Conservation (phyloP, 2,113 vertebrate species). For the Burhinus bistriatus region DNA sequence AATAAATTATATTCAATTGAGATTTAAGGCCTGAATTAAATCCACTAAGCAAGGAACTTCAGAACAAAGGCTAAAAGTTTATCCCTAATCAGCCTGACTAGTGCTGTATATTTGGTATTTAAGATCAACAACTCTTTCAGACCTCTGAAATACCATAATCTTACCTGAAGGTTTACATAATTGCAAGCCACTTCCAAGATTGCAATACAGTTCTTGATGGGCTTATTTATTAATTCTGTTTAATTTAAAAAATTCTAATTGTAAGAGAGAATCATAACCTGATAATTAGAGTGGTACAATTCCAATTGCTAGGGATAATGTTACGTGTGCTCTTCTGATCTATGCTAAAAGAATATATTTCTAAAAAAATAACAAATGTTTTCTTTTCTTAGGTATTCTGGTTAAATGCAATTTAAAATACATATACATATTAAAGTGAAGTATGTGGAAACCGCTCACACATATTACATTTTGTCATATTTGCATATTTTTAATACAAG, state of each 20-base stretch:
- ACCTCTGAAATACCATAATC: neutral
- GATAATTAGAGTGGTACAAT: neutral
- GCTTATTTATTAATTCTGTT: constrained; percentile 31
- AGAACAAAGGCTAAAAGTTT: constrained; percentile 37
- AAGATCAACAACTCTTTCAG: neutral
- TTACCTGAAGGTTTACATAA: neutral
- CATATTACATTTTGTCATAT: neutral
- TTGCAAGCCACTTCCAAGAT: neutral
- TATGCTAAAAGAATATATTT: neutral
- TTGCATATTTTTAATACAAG: neutral
- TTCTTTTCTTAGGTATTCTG: neutral
- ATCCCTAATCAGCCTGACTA: constrained; percentile 7
- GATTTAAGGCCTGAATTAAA: constrained; percentile 29
- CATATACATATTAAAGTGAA: neutral
- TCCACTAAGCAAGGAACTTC: neutral
- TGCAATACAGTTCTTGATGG: neutral
- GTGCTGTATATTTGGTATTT: neutral
- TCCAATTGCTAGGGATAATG: neutral
- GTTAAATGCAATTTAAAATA: neutral
- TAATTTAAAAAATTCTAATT: constrained; percentile 21
- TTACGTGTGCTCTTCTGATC: neutral
- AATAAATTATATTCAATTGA: constrained; percentile 10
- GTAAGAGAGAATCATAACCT: neutral
- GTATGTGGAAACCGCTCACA: neutral
- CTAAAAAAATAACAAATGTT: neutral